Evolutionary conservation across 1,140 invertebrate genomes (phyloP), one percentile per base, ranked within the genome.

Genomic region (Drosophila sulfurigaster): DNA sequence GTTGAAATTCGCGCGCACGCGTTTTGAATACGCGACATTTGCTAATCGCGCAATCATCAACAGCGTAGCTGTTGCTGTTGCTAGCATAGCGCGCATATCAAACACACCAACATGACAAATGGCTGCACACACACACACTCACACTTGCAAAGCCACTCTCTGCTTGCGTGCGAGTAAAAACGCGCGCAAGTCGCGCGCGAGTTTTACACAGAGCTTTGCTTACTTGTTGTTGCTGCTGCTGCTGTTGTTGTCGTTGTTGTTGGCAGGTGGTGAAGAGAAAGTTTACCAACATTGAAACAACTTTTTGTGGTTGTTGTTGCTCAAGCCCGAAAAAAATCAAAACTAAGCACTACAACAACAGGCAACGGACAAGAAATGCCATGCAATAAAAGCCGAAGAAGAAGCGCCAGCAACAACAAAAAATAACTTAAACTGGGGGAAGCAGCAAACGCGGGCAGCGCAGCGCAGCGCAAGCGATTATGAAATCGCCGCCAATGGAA

Each of bases 251-350:
- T 25, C 0, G 35, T 8, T 54, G 60, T 45, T 68, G 63, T 74
- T 75, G 72, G 73, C 78, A 80, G 78, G 78, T 80, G 81, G 82
- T 89, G 82, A 80, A 81, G 85, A 89, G 85, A 89, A 89, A 89
- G 85, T 89, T 89, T 89, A 82, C 79, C 83, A 88, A 69, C 85
- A 88, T 88, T 87, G 85, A 88, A 88, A 81, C 83, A 79, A 89
- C 85, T 87, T 83, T 87, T 83, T 83, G 76, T 79, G 75, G 71
- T 82, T 88, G 70, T 68, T 70, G 82, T 68, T 78, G 76, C 59
- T 65, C 68, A 77, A 78, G 60, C 68, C 43, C 45, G 59, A 77
- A 51, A 75, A 51, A 67, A 49, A 85, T 63, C 51, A 70, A 64
- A 75, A 59, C 59, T 57, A 75, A 70, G 70, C 58, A 63, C 65